Conservation (phyloP, 2,797 vertebrate species). For the Syndactyla subalaris region DNA sequence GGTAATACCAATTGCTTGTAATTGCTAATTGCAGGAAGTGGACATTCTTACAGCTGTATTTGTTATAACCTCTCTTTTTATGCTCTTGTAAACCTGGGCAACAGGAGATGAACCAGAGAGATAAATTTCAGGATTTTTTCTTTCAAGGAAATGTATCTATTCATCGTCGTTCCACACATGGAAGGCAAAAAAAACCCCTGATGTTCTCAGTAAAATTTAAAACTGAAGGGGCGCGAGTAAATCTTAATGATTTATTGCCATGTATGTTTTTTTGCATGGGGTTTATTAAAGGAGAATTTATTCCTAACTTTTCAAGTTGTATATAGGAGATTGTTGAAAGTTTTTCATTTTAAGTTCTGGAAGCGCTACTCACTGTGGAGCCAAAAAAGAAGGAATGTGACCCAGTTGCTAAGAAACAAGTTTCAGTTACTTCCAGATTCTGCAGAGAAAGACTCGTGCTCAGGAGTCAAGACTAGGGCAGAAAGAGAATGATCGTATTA, state of each 20-base stretch:
- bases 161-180: background rate
- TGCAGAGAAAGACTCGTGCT: background rate
- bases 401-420: slow-evolving; percentile 51
- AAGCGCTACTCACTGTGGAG: background rate
- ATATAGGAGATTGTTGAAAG: background rate
- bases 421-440: slow-evolving; percentile 52
- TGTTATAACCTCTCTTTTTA: background rate
- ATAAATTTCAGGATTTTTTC: background rate
- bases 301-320: slow-evolving; percentile 3
- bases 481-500: background rate
- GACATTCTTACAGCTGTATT: background rate
- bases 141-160: background rate
- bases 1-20: background rate
- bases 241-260: slow-evolving; percentile 17
- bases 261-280: background rate
- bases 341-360: slow-evolving; percentile 39
- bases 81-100: background rate
- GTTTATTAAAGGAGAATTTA: slow-evolving; percentile 33
- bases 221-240: background rate
- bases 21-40: background rate
- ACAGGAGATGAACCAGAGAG: background rate
- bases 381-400: slow-evolving; percentile 63
- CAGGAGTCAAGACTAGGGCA: slow-evolving; percentile 16
- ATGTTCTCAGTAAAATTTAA: background rate
- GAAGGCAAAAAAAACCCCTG: background rate